Percentiles rank a stretch among this genome's conserved stretches.
Conservation (phyloP, 2,888 invertebrate genomes). For the Mylabris sibirica region DNA sequence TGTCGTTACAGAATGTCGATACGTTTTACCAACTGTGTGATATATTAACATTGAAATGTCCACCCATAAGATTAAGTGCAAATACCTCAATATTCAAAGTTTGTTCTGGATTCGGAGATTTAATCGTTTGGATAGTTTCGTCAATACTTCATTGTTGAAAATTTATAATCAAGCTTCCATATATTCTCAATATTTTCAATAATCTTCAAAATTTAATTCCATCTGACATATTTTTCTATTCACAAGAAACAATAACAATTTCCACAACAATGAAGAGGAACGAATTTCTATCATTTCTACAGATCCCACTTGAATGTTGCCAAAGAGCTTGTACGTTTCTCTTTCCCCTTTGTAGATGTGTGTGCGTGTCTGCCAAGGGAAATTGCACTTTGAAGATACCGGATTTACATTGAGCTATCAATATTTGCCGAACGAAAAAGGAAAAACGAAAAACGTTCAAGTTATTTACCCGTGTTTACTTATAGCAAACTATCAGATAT, state of each 20-base stretch:
- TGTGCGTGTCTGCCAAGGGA: constrained; percentile 28
- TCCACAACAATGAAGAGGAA: not conserved
- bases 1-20: constrained; percentile 47
- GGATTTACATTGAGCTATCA: constrained; percentile 46
- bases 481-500: constrained; percentile 39
- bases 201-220: not conserved
- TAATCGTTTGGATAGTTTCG: constrained; percentile 15
- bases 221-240: not conserved
- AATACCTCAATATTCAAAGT: constrained; percentile 48
- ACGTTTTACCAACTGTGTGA: constrained; percentile 54
- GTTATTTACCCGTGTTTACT: constrained; percentile 43
- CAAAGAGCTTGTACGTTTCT: not conserved
- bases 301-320: not conserved
- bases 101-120: constrained; percentile 32
- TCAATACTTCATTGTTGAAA: not conserved
- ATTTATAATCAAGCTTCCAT: not conserved
- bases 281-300: constrained; percentile 1
- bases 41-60: constrained; percentile 57
- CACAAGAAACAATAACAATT: not conserved
- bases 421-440: constrained; percentile 42
- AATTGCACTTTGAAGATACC: constrained; percentile 44
- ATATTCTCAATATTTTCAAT: not conserved
- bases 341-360: not conserved
- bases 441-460: constrained; percentile 31
- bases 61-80: constrained; percentile 55